Base-by-base conservation (phyloP, 1,140 invertebrate genomes). In the Dreissena polymorpha region DNA sequence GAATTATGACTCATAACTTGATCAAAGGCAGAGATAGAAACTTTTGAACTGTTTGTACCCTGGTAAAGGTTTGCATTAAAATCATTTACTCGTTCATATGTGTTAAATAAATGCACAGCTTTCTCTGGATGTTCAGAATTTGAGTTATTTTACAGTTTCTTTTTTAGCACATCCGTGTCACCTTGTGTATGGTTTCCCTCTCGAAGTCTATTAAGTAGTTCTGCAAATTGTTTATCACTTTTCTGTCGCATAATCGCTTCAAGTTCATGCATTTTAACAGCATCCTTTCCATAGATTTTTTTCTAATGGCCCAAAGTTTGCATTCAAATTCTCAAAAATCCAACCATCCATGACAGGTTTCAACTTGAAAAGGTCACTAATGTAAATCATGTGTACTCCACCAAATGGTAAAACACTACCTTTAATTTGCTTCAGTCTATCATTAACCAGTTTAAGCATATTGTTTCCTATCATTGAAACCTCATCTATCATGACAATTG, bases 161-260 rank as follows among this genome's bases (percentile, higher is more conserved):
- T 18, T 55, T 55, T 55, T 18, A 65, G 25, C 25, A 68, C 2
- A 63, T 57, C n/a, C n/a, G n/a, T n/a, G n/a, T n/a, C n/a, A n/a
- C n/a, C n/a, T n/a, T n/a, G n/a, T n/a, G n/a, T n/a, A n/a, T n/a
- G n/a, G n/a, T n/a, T n/a, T n/a, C n/a, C n/a, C n/a, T n/a, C n/a
- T n/a, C n/a, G n/a, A n/a, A n/a, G n/a, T n/a, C n/a, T n/a, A n/a
- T n/a, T n/a, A n/a, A n/a, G n/a, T n/a, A n/a, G n/a, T n/a, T n/a
- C n/a, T n/a, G n/a, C n/a, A n/a, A n/a, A n/a, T n/a, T n/a, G n/a
- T n/a, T n/a, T n/a, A n/a, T n/a, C n/a, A 78, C 87, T 83, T 83
- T 79, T 87, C 63, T 87, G 84, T 85, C 86, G 73, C 86, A 87
- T 88, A 63, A 88, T 87, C 23, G 83, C 60, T 75, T 12, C 77